Evolutionary conservation across 2,113 vertebrate species (phyloP), one percentile per base, ranked within the genome.

Genomic region (Stictonetta naevosa): DNA sequence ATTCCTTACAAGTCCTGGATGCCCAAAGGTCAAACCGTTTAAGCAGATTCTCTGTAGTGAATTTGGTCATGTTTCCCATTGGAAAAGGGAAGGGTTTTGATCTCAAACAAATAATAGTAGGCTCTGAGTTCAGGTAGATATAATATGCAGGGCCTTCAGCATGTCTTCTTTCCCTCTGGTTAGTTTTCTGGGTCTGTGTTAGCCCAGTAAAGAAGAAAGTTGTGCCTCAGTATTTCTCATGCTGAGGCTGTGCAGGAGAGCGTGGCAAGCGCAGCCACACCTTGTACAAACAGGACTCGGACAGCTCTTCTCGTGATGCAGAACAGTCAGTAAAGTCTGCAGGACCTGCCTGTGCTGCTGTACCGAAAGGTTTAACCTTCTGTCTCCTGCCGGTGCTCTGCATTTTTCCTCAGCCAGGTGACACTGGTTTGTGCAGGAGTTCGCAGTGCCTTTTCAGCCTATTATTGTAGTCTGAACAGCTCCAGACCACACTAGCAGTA

Each of bases 21-120:
- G 38, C 77, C 87, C 38, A 89, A 88, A 92, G 80, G 89, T 91
- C 71, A 81, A 8, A 78, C 48, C 11, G 19, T 63, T 92, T 62
- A 83, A 93, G 72, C 87, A 77, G 23, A 25, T 86, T 63, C 42
- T 90, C 38, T 83, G 9, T 56, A 17, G 12, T 75, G 53, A 93
- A 25, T 93, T 75, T 52, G 87, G 74, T 62, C 79, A 12, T 2
- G 4, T 84, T 82, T 92, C 78, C 23, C 18, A 22, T 67, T 81
- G 85, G 71, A 75, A 66, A 71, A 58, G 59, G 58, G 25, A 44
- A 84, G n/a, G 36, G 48, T 58, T 82, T 68, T 83, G 44, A 56
- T 73, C 50, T 38, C 78, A 66, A 85, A 25, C 7, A 55, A 10
- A 3, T 83, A 48, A 48, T 48, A 48, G 55, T 86, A 66, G 69